Base-by-base conservation (phyloP, 2,888 invertebrate genomes). In the Netelia inedita region DNA sequence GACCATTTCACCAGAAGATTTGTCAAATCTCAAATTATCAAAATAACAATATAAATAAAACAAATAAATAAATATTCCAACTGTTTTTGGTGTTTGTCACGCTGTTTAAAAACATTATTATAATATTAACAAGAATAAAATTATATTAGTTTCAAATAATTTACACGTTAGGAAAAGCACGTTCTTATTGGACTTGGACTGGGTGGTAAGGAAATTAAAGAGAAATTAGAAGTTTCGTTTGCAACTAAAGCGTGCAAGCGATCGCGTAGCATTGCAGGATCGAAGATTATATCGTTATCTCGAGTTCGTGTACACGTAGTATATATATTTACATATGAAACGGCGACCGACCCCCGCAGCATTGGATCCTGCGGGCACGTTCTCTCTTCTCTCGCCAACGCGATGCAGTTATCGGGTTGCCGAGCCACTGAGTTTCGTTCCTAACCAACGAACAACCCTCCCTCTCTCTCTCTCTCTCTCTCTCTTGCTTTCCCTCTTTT, bases 321-420 rank as follows among this genome's bases (percentile, higher is more conserved):
- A 53, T 23, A 53, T 41, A 41, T 66, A 75, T 53, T 55, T 53
- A 69, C 11, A n/a, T 55, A 57, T 28, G 65, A 28, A 75, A 28
- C 9, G 61, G 6, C 61, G 16, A 68, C 11, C 66, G 19, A 21
- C 55, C 43, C 53, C 53, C 61, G 55, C 57, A 43, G 10, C 55
- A 78, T 19, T 35, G 68, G 16, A 16, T 50, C 83, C 79, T 68
- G 69, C 55, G 57, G 69, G 79, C 74, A 83, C 79, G 46, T 74
- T 59, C 53, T 28, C 65, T 75, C 69, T 57, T 65, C 59, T 78
- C 80, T 74, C 68, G 63, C 50, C 65, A 61, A 50, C 9, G 57
- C 81, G 75, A 86, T 86, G 79, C 87, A 82, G 85, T 87, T 87
- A 87, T 87, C 87, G 76, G 79, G 85, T 87, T 87, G 85, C 85